Evolutionary conservation across 2,888 invertebrate genomes (phyloP), one percentile per base, ranked within the genome.

Genomic region (Synergus itoensis): DNA sequence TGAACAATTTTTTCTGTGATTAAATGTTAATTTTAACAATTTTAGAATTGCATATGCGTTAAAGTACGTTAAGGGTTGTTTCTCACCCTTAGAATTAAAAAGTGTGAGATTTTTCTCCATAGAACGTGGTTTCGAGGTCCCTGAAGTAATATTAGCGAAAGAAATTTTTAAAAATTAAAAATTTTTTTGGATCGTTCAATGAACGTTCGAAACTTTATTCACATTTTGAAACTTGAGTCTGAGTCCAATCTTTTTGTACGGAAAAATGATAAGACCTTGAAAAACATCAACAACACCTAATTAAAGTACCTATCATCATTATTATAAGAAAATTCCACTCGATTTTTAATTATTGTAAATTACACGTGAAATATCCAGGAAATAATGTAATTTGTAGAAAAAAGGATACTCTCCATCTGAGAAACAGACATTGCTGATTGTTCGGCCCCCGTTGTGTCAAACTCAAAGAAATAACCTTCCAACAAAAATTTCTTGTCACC

Each of bases 401-500:
- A 95, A 96, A 96, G 96, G 96, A 96, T 96, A 97, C 97, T 97
- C 94, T 97, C 97, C 97, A 97, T 97, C 89, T 96, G 95, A 86
- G 96, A 95, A 87, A 96, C 95, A 90, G 97, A 97, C 97, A 97
- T 97, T 82, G 87, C 87, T 90, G 92, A 92, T 83, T 92, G 91
- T 94, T 96, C 96, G 95, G 96, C 96, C 92, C 96, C 96, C 96
- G 96, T 95, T 93, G 94, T 95, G 94, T 92, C 93, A 90, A 89
- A 84, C 87, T 82, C 81, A 79, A 85, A 86, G 85, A 80, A 87
- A 92, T 28, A 86, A 85, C 81, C 84, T 65, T 28, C 78, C 81
- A 80, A 45, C 69, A 69, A 77, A 79, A 80, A n/a, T 9, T 18
- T 2, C 14, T 53, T 53, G n/a, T n/a, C 53, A 53, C 53, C 53